Percentiles rank a stretch among this genome's conserved stretches.
These are phyloP conservation scores for Apostichopus leukothele DNA, from an alignment of 53 echinoderm and acorn worm genomes.

Conservation along the genomic window DNA sequence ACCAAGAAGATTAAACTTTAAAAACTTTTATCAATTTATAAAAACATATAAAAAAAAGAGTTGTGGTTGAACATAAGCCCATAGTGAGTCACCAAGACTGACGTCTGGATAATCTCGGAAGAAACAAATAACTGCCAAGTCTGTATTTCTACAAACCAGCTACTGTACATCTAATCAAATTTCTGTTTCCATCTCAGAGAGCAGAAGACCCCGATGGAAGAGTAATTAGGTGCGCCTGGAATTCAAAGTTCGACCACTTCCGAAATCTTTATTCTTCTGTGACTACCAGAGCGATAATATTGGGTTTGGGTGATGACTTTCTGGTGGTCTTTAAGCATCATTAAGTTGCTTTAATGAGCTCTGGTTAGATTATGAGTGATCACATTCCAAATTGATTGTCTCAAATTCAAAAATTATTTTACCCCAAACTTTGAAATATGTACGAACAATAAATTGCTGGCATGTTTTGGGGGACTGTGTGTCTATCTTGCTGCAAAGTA, in stretches of 20 bases:
- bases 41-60: background rate
- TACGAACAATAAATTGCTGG: no score
- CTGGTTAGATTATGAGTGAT: background rate
- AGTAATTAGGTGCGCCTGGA: background rate
- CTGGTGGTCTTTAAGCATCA: background rate
- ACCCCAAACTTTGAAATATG: no score
- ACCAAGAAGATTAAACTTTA: background rate
- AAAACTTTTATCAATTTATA: background rate
- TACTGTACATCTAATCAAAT: background rate
- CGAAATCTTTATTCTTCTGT: background rate
- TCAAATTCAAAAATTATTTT: no score
- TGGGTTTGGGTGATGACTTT: background rate
- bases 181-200: background rate
- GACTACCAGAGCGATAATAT: background rate
- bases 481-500: no score
- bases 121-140: background rate
- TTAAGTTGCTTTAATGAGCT: background rate
- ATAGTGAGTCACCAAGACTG: background rate
- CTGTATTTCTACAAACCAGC: background rate
- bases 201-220: background rate
- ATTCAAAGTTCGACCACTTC: background rate
- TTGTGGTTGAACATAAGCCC: background rate
- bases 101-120: background rate
- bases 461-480: no score
- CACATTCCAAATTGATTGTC: background rate